Evolutionary conservation across 2,797 vertebrate genomes (phyloP), one percentile per base, ranked within the genome.

Genomic region (Helarctos malayanus): DNA sequence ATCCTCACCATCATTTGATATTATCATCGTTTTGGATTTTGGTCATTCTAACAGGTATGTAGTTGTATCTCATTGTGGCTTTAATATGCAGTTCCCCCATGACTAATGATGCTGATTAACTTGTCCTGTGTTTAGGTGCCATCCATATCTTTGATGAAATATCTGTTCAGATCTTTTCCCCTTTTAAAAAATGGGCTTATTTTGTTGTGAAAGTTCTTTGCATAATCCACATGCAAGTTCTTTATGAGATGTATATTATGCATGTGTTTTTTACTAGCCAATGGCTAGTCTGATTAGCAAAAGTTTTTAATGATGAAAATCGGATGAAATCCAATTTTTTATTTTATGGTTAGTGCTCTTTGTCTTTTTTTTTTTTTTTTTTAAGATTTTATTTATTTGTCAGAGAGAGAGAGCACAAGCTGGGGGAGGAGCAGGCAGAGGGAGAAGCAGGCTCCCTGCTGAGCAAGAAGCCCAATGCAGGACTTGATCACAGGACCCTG

Each of bases 281-380:
- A 10, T 61, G 25, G 16, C 29, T 91, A 86, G 14, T 75, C 63
- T 82, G 56, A 49, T 52, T 92, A 59, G 32, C 32, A 91, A 25
- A 79, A 54, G 35, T 59, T 82, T 92, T 81, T 57, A 54, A 57
- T 41, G 41, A 41, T 41, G 41, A 41, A 41, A 41, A 41, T 90
- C 65, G 68, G 63, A 69, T 91, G 68, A 79, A 83, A 52, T 93
- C 41, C n/a, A 89, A 1, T 63, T 63, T 94, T 56, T 85, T 52
- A 47, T 47, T 57, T 75, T 49, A 81, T 56, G 5, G 6, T 94
- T 96, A 41, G 21, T 71, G 7, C 32, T 59, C 71, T 57, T 57
- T 57, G 21, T 57, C 56, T 56, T 56, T 57, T 25, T 57, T 23
- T 32, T 49, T 49, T 49, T 52, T 49, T 29, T 61, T 61, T 32